Conservation (phyloP, 2,888 invertebrate species). For the Orthosia cruda region DNA sequence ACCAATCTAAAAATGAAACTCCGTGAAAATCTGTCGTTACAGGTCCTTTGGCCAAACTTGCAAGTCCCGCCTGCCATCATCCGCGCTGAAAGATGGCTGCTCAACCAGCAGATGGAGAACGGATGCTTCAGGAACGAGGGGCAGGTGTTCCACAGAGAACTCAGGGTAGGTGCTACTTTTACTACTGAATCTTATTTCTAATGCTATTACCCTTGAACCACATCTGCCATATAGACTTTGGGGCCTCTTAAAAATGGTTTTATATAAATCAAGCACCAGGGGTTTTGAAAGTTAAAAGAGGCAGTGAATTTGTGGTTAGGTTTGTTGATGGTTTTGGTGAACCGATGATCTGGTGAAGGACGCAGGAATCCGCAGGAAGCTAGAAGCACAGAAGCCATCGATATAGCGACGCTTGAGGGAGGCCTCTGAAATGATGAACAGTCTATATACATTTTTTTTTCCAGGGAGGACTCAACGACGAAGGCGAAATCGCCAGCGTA, state of each 20-base stretch:
- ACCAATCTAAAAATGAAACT: too few relatives aligned
- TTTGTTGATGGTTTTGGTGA: too few relatives aligned
- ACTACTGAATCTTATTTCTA: neutral
- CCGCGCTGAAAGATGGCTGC: slow-evolving; percentile 92
- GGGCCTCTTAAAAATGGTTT: too few relatives aligned
- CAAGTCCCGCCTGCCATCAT: slow-evolving; percentile 78
- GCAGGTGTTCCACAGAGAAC: slow-evolving; percentile 93
- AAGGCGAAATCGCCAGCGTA: slow-evolving; percentile 90
- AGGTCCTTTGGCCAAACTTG: slow-evolving; percentile 80
- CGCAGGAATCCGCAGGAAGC: too few relatives aligned
- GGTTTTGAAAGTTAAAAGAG: too few relatives aligned
- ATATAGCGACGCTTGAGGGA: too few relatives aligned
- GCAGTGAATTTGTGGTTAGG: too few relatives aligned
- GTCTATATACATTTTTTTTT: neutral
- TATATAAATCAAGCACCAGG: too few relatives aligned
- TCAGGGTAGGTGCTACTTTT: slow-evolving; percentile 80
- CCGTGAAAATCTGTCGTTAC: neutral
- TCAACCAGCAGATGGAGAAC: slow-evolving; percentile 93
- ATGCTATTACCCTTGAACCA: neutral
- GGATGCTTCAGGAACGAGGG: slow-evolving; percentile 95
- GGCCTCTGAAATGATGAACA: too few relatives aligned
- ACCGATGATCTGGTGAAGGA: too few relatives aligned
- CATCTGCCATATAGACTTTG: neutral
- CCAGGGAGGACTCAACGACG: slow-evolving; percentile 91
- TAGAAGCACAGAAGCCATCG: too few relatives aligned